Evolutionary conservation across 1,140 invertebrate genomes (phyloP), one percentile per base, ranked within the genome.

Genomic region (Rhizoglyphus robini): DNA sequence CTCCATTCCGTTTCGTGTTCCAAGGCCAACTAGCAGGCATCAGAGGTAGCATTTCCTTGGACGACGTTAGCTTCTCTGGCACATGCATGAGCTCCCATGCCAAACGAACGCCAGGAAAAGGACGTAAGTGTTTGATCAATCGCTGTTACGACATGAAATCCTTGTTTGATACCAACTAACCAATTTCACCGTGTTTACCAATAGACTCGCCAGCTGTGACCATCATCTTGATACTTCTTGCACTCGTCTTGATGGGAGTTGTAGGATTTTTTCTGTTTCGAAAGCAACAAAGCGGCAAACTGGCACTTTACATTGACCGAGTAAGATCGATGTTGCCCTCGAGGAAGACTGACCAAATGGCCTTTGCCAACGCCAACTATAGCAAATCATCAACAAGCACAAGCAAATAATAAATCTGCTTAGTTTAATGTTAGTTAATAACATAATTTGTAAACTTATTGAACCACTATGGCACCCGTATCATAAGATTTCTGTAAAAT

Each of bases 1-100:
- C 51, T 25, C 51, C 51, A 25, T 54, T 54, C 51, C 51, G 51
- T 8, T 54, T 8, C 51, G 51, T 54, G 8, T 54, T 54, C 31
- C 8, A 54, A 25, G 31, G 8, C 23, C 8, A 54, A 54, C 20
- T 54, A 25, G 8, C 8, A 25, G 51, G 23, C 20, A 54, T 32
- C 20, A 5, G 51, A 8, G 51, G 8, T 8, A 54, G 51, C 23
- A 54, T 54, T 32, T 27, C 23, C 5, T 32, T 54, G 51, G 51
- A 54, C 31, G 51, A 54, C 51, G 51, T 54, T 11, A 27, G 23
- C 51, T 54, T 54, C 20, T 54, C 8, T 54, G 31, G 23, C 8
- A 8, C 23, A 25, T 54, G 51, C 20, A 8, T 5, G 23, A 8
- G 31, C 20, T 54, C 51, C 51, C 8, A 54, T 32, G 23, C 51